Conservation (phyloP, 2,888 invertebrate species). For the Melanchra persicariae region DNA sequence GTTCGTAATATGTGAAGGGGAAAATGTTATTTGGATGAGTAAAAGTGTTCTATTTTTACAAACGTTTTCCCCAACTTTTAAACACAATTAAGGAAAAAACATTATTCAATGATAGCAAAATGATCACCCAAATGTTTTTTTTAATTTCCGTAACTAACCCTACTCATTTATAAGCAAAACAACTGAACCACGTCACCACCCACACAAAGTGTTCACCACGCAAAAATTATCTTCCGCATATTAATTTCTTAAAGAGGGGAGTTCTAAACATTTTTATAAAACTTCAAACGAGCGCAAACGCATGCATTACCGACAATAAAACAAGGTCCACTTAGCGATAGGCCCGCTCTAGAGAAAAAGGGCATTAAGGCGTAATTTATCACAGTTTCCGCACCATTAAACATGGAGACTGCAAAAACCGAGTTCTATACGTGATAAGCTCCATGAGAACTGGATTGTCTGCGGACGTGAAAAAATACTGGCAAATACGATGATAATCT, state of each 20-base stretch:
- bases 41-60: not conserved
- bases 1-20: not conserved
- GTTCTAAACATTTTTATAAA: constrained; percentile 18
- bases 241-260: constrained; percentile 30
- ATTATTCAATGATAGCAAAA: not conserved
- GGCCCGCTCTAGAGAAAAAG: constrained; percentile 80
- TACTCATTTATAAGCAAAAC: not conserved
- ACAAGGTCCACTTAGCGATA: constrained; percentile 78
- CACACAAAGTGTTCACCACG: constrained; percentile 4
- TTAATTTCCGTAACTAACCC: not conserved
- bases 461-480: constrained; percentile 79
- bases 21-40: not conserved
- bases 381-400: constrained; percentile 89
- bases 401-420: constrained; percentile 86
- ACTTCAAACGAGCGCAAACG: constrained; percentile 40
- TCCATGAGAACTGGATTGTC: constrained; percentile 82
- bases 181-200: not conserved
- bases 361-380: constrained; percentile 88
- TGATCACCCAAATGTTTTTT: not conserved
- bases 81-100: not conserved
- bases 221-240: constrained; percentile 21
- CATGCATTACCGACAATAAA: constrained; percentile 77
- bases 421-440: constrained; percentile 86
- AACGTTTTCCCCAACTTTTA: not conserved
- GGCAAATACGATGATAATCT: constrained; percentile 44